These are phyloP conservation scores for Oreochromis spilurus DNA, from an alignment of 2,113 vertebrate genomes.

Conservation along the genomic window DNA sequence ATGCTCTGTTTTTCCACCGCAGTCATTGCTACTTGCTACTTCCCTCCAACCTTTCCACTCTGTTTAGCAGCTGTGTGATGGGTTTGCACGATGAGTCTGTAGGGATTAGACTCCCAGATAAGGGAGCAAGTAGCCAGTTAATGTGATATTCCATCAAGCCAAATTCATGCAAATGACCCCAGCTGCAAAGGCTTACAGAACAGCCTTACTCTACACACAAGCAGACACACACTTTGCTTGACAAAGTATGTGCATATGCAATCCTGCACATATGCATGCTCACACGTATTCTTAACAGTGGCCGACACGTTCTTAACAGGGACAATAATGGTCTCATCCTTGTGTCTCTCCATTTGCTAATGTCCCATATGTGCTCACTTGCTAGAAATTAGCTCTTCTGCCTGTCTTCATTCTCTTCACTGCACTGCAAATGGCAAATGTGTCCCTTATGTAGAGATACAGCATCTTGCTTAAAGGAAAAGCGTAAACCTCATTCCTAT, in stretches of 20 bases:
- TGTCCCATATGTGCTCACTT: constrained; percentile 21
- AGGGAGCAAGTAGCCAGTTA: not conserved
- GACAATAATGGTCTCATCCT: not conserved
- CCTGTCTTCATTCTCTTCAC: not conserved
- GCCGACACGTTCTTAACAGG: not conserved
- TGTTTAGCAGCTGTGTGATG: constrained; percentile 14
- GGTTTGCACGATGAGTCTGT: not conserved
- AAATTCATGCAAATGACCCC: constrained; percentile 21
- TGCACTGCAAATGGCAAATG: not conserved
- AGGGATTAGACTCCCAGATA: not conserved
- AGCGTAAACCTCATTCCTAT: not conserved
- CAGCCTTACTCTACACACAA: not conserved
- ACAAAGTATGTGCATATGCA: not conserved
- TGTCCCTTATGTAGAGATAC: not conserved
- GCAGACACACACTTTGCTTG: not conserved
- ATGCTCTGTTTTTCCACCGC: not conserved
- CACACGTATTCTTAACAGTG: not conserved
- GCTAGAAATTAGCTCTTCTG: not conserved
- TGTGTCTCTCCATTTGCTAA: constrained; percentile 12
- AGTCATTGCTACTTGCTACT: not conserved
- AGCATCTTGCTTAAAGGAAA: not conserved
- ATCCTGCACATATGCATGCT: not conserved
- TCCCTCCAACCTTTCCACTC: not conserved
- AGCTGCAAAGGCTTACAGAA: constrained; percentile 9
- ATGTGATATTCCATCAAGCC: not conserved